phyloP scores from a whole-genome alignment of 2,888 invertebrate species.

The Eutolmus rufibarbis region DNA sequence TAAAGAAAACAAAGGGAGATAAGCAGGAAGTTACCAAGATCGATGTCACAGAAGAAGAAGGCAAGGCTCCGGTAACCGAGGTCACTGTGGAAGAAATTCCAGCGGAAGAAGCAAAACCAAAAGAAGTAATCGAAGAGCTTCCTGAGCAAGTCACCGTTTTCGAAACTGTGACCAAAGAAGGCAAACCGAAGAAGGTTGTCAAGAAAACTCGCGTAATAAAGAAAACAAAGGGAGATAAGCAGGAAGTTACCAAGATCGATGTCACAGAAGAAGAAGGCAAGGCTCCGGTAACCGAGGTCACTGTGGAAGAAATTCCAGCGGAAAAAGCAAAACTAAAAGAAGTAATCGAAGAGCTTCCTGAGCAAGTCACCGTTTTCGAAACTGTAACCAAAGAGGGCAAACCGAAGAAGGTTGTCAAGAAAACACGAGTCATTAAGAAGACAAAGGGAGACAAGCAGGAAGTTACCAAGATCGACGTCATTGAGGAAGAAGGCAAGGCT shows the following conservation, averaged over 20 bases:
- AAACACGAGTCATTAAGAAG: conserved; percentile 53
- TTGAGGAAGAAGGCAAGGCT: conserved; percentile 57
- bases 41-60: conserved; percentile 56
- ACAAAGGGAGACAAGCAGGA: conserved; percentile 53
- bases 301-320: too few species aligned
- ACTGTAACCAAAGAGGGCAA: conserved; percentile 55
- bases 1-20: conserved; percentile 51
- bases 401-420: conserved; percentile 57
- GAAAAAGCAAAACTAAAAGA: too few species aligned
- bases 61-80: conserved; percentile 58
- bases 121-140: too few species aligned
- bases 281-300: too few species aligned
- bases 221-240: too few species aligned
- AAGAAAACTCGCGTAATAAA: too few species aligned
- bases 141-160: too few species aligned
- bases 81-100: conserved; percentile 53
- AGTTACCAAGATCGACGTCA: conserved; percentile 55
- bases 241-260: too few species aligned
- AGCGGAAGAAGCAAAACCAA: conserved; percentile 35
- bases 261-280: too few species aligned
- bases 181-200: too few species aligned
- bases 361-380: conserved; percentile 54
- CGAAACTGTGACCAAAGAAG: too few species aligned
- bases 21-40: conserved; percentile 57
- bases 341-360: too few species aligned